Evolutionary conservation across 2,113 vertebrate species (phyloP).

Genomic region (Tiliqua scincoides): DNA sequence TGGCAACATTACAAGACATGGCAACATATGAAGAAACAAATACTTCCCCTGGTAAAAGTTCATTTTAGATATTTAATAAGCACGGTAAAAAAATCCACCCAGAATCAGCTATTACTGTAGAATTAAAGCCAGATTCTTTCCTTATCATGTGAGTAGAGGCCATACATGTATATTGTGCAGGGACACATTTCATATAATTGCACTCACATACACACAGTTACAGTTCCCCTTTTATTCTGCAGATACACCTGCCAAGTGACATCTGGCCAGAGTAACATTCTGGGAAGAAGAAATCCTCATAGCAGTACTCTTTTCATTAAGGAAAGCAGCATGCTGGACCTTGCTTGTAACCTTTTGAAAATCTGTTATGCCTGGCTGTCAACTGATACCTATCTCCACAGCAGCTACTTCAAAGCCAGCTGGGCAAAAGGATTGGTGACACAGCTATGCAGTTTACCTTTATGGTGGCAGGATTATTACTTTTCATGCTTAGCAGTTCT

Average conservation of each 20-base stretch:
- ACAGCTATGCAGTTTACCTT: neutral
- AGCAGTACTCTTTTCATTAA: constrained; percentile 47
- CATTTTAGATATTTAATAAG: neutral
- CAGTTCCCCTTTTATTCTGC: constrained; percentile 27
- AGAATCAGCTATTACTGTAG: neutral
- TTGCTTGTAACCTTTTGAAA: constrained; percentile 49
- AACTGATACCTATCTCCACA: constrained; percentile 52
- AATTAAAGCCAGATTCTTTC: neutral
- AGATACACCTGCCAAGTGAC: constrained; percentile 52
- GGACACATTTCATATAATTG: constrained; percentile 34
- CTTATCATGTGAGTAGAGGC: neutral
- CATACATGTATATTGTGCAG: neutral
- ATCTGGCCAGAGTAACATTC: constrained; percentile 42
- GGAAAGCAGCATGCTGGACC: constrained; percentile 55
- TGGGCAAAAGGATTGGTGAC: constrained; percentile 15
- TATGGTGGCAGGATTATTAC: neutral
- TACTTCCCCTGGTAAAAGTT: neutral
- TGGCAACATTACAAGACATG: neutral
- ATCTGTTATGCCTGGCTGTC: constrained; percentile 41
- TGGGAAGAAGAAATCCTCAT: constrained; percentile 19
- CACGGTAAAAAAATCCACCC: neutral
- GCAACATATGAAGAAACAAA: neutral
- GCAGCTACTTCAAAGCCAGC: neutral
- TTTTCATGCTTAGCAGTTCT: neutral
- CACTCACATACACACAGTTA: neutral